Conservation (phyloP, 2,888 invertebrate genomes). For the Argynnis bischoffii region DNA sequence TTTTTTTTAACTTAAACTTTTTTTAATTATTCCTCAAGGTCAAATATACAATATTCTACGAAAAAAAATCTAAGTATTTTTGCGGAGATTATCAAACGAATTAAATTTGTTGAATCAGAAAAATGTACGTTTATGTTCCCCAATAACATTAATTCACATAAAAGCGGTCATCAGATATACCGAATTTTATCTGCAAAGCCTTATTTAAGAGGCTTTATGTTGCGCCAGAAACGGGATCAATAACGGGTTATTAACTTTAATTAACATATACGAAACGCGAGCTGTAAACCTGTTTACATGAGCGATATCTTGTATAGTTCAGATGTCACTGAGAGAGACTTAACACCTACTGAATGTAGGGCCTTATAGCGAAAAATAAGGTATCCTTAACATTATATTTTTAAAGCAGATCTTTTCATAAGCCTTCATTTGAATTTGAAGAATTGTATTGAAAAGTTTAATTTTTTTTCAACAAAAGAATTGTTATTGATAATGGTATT, state of each 20-base stretch:
- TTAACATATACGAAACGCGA: neutral
- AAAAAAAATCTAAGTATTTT: neutral
- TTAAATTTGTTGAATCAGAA: neutral
- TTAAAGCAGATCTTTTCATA: no score
- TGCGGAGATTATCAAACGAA: neutral
- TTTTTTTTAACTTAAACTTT: no score
- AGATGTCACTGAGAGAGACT: neutral
- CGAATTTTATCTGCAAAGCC: slow-evolving; percentile 9
- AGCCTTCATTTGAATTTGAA: no score
- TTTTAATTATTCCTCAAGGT: no score
- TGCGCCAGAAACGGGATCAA: slow-evolving; percentile 7
- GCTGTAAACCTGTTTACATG: neutral
- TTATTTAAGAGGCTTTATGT: slow-evolving; percentile 15
- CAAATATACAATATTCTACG: neutral
- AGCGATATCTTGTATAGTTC: neutral
- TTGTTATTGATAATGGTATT: no score
- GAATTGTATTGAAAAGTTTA: no score
- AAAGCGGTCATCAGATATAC: slow-evolving; percentile 8
- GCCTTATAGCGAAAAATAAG: no score
- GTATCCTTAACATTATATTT: no score
- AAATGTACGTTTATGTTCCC: neutral
- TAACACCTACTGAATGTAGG: no score
- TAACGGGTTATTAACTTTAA: slow-evolving; percentile 7
- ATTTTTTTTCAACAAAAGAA: no score
- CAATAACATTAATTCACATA: slow-evolving; percentile 14